phyloP scores from a whole-genome alignment of 2,113 vertebrate genomes.

The Cyphomyrus plagiostoma region DNA sequence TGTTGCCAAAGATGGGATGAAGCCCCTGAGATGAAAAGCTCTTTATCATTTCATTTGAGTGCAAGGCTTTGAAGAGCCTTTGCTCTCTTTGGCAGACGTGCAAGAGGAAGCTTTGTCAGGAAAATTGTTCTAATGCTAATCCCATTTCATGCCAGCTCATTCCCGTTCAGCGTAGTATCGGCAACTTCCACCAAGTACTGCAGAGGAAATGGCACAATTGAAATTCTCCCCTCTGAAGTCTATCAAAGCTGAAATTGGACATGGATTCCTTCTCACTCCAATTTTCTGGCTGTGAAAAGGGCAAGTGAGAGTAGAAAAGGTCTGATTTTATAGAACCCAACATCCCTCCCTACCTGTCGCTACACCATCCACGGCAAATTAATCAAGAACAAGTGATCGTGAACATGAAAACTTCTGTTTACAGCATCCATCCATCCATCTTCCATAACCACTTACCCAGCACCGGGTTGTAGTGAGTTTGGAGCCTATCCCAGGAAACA shows the following conservation, averaged over 20 bases:
- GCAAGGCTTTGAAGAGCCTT: constrained; percentile 23
- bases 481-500: neutral
- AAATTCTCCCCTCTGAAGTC: constrained; percentile 41
- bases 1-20: constrained; percentile 20
- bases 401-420: neutral
- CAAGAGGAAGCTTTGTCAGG: constrained; percentile 39
- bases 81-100: constrained; percentile 38
- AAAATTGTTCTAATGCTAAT: constrained; percentile 58
- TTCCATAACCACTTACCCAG: neutral
- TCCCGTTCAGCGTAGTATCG: constrained; percentile 44
- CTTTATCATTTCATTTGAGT: constrained; percentile 31
- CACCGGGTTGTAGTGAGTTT: neutral
- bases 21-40: constrained; percentile 21
- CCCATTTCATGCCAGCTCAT: constrained; percentile 57
- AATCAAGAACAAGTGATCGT: neutral
- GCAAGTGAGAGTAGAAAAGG: neutral
- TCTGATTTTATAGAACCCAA: neutral
- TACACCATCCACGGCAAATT: neutral
- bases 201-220: constrained; percentile 39
- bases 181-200: constrained; percentile 36
- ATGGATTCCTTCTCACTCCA: constrained; percentile 34
- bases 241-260: constrained; percentile 46
- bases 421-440: neutral
- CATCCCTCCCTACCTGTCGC: neutral
- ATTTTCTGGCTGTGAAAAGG: constrained; percentile 31